These are phyloP conservation scores for Zaprionus lineosus DNA, from an alignment of 2,888 invertebrate species.

Conservation along the genomic window DNA sequence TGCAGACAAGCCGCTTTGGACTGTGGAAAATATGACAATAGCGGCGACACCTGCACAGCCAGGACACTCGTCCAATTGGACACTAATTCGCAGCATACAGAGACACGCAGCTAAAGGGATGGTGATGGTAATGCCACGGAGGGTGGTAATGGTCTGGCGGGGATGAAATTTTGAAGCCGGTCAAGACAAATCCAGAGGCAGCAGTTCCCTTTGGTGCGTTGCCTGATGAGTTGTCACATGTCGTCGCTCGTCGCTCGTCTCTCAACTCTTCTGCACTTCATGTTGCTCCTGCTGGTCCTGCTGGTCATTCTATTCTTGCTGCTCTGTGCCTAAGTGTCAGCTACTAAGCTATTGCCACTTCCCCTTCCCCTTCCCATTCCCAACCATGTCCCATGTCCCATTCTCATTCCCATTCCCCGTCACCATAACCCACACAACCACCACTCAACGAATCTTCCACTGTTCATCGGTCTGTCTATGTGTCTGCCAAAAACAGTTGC, in stretches of 20 bases:
- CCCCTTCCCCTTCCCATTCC: too few relatives aligned
- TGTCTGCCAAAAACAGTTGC: slow-evolving; percentile 29
- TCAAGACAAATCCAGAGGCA: slow-evolving; percentile 30
- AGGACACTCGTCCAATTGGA: slow-evolving; percentile 29
- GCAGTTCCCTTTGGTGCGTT: slow-evolving; percentile 53
- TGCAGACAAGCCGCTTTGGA: slow-evolving; percentile 26
- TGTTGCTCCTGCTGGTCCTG: neutral
- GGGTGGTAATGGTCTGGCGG: too few relatives aligned
- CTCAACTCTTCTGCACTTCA: slow-evolving; percentile 8
- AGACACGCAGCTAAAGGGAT: too few relatives aligned
- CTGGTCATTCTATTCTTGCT: neutral
- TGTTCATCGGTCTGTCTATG: neutral
- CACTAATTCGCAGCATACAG: slow-evolving; percentile 53
- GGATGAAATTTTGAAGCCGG: too few relatives aligned
- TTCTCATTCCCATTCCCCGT: too few relatives aligned
- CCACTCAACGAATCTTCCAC: too few relatives aligned
- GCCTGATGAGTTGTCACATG: slow-evolving; percentile 76
- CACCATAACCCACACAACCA: too few relatives aligned
- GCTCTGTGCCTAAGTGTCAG: slow-evolving; percentile 42
- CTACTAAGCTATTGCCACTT: slow-evolving; percentile 53
- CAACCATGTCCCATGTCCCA: too few relatives aligned
- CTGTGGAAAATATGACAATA: slow-evolving; percentile 55
- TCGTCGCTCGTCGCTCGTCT: slow-evolving; percentile 48
- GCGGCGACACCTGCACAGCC: slow-evolving; percentile 41
- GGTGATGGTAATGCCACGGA: too few relatives aligned